Percentiles rank a stretch among this genome's conserved stretches.
Evolutionary conservation across 2,888 invertebrate species (phyloP).

Genomic region (Desoria tigrina): DNA sequence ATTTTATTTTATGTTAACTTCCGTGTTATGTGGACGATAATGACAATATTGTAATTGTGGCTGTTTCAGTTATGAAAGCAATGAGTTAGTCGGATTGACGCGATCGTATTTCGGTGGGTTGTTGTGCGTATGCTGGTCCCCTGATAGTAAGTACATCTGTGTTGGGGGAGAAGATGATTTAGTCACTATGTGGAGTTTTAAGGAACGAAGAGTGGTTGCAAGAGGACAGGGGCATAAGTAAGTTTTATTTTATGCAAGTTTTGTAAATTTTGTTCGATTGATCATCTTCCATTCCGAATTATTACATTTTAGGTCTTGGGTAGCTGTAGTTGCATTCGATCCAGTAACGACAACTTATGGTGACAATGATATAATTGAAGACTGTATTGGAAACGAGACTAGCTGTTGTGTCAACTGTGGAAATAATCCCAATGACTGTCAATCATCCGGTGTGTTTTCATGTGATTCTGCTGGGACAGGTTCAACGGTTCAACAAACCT

Average conservation of each 20-base stretch:
- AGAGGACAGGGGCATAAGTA: slow-evolving; percentile 73
- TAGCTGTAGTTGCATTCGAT: slow-evolving; percentile 93
- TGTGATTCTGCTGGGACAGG: slow-evolving; percentile 50
- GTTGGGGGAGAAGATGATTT: slow-evolving; percentile 99
- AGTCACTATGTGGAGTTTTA: slow-evolving; percentile 94
- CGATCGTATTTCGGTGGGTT: slow-evolving; percentile 98
- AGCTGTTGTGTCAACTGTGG: slow-evolving; percentile 34
- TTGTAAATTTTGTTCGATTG: too few relatives aligned
- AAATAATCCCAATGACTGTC: slow-evolving; percentile 46
- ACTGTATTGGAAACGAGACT: slow-evolving; percentile 55
- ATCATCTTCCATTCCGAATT: not conserved
- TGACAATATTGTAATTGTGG: too few relatives aligned
- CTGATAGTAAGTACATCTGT: slow-evolving; percentile 90
- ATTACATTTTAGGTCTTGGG: slow-evolving; percentile 69
- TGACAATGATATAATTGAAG: slow-evolving; percentile 60
- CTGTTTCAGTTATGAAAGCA: slow-evolving; percentile 80
- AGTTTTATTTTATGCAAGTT: slow-evolving; percentile 12
- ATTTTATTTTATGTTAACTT: too few relatives aligned
- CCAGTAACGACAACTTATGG: slow-evolving; percentile 76
- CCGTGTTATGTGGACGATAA: too few relatives aligned
- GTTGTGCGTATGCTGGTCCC: slow-evolving; percentile 96
- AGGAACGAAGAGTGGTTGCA: slow-evolving; percentile 91
- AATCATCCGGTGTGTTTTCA: slow-evolving; percentile 50
- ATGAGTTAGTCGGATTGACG: slow-evolving; percentile 91
- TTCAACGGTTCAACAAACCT: slow-evolving; percentile 33